Evolutionary conservation across 2,888 invertebrate genomes (phyloP), one percentile per base, ranked within the genome.

Genomic region (Toxonevra muliebris): DNA sequence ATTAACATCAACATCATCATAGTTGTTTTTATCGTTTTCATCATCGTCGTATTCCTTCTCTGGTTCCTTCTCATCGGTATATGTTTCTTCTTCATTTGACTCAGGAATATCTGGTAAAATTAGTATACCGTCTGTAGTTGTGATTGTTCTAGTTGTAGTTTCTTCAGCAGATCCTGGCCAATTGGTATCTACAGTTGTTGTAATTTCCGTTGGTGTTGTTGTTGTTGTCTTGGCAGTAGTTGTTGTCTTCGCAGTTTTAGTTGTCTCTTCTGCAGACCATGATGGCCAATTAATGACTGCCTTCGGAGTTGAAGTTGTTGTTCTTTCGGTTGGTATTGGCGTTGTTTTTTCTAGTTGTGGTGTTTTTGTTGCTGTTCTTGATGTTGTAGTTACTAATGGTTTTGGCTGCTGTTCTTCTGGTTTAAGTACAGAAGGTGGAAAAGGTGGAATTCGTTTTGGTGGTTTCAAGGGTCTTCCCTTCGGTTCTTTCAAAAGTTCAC

Each of bases 101-200:
- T 20, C 58, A 5, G 59, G 40, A 52, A 65, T 68, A 42, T 65
- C 64, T 2, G 72, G 69, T 45, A 43, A 11, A 45, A 45, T 10
- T 3, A 73, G 71, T 19, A 67, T 11, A 17, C 71, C 69, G 9
- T 68, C 68, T 1, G 69, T 65, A 40, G 69, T 68, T 40, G 65
- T 19, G 3, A 12, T 15, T 48, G 48, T 2, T 48, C 8, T 53
- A 17, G 53, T 53, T 17, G 11, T 53, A 4, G 19, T n/a, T 17
- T 54, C 59, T 3, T 30, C 59, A 2, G 57, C 2, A 1, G 45
- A 41, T 11, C 43, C 30, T 54, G 66, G 42, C 66, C n/a, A 4
- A 10, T 15, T 13, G 15, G 10, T 13, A 10, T 48, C 48, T 13
- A 5, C 1, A 11, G 8, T 17, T n/a, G 5, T 12, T 8, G n/a